Percentiles rank a stretch among this genome's conserved stretches.
These are phyloP conservation scores for Hipparchia semele DNA, from an alignment of 2,888 invertebrate genomes.

Conservation along the genomic window DNA sequence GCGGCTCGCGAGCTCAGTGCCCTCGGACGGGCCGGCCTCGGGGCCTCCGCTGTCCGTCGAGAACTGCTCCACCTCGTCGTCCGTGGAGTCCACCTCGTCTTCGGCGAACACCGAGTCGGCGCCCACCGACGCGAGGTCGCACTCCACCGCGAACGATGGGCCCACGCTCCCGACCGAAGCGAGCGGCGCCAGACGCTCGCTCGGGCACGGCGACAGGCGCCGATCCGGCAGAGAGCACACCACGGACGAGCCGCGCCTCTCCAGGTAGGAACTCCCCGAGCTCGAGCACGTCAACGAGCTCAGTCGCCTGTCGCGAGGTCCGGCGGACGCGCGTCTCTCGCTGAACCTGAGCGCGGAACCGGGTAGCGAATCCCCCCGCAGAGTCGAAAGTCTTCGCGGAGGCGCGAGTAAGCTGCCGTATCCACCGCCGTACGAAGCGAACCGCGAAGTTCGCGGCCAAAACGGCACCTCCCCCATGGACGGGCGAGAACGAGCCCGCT, in stretches of 20 bases:
- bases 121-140: slow-evolving; percentile 87
- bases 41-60: slow-evolving; percentile 90
- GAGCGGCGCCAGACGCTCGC: slow-evolving; percentile 87
- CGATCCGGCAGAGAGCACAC: slow-evolving; percentile 90
- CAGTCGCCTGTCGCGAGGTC: slow-evolving; percentile 83
- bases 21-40: slow-evolving; percentile 61
- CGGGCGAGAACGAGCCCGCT: slow-evolving; percentile 76
- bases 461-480: slow-evolving; percentile 87
- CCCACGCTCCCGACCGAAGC: slow-evolving; percentile 92
- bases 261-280: slow-evolving; percentile 92
- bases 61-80: slow-evolving; percentile 92
- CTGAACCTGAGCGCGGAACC: slow-evolving; percentile 81
- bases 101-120: slow-evolving; percentile 92
- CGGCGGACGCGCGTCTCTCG: slow-evolving; percentile 77
- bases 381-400: slow-evolving; percentile 84
- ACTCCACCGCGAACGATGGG: slow-evolving; percentile 86
- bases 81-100: slow-evolving; percentile 88
- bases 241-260: slow-evolving; percentile 91
- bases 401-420: slow-evolving; percentile 89
- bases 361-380: slow-evolving; percentile 84
- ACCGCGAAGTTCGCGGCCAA: slow-evolving; percentile 72
- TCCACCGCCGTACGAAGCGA: slow-evolving; percentile 81
- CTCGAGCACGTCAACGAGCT: slow-evolving; percentile 94
- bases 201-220: slow-evolving; percentile 90
- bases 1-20: slow-evolving; percentile 72